Conservation (phyloP, 2,888 invertebrate genomes). For the Hypercompe scribonia region DNA sequence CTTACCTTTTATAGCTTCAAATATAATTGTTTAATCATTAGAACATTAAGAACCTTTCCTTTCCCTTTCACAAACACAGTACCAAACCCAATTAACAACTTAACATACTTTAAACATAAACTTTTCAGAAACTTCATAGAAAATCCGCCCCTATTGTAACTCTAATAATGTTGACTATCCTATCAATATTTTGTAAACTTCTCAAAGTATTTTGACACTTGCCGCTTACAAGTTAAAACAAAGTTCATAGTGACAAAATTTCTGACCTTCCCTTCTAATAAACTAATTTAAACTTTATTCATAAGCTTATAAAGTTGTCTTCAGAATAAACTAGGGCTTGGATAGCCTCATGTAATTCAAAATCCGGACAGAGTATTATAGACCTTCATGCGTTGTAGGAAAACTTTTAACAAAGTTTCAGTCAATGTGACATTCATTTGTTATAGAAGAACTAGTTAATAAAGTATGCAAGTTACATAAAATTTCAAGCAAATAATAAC, state of each 20-base stretch:
- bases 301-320: not conserved
- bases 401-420: not conserved
- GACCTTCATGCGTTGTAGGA: not conserved
- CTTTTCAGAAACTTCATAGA: not conserved
- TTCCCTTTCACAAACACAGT: not conserved
- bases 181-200: not conserved
- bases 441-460: not conserved
- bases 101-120: constrained; percentile 1
- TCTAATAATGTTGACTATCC: not conserved
- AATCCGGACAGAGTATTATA: not conserved
- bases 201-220: not conserved
- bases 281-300: not conserved
- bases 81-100: constrained; percentile 5
- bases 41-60: constrained; percentile 21
- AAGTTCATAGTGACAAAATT: not conserved
- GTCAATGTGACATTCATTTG: not conserved
- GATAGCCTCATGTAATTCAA: not conserved
- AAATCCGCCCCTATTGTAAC: not conserved
- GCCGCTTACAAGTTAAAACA: not conserved
- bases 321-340: not conserved
- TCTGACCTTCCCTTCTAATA: not conserved
- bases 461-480: not conserved
- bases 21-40: constrained; percentile 12
- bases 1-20: constrained; percentile 3
- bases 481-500: not conserved